Percentiles rank a stretch among this genome's conserved stretches.
Evolutionary conservation across 2,797 vertebrate species (phyloP).

Genomic region (Crocidura indochinensis): DNA sequence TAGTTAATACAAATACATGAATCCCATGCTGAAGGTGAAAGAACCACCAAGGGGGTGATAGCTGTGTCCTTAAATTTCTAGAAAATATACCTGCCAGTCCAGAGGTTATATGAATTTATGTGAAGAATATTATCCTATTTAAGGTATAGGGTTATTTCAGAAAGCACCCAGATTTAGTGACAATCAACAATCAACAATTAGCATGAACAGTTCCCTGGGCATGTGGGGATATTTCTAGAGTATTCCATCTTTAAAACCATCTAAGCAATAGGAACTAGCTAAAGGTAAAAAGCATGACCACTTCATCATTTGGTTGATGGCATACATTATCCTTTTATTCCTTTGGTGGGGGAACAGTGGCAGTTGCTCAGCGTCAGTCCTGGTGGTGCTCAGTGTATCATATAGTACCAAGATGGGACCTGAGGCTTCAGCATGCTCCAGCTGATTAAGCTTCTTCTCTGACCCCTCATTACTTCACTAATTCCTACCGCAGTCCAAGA

Average conservation of each 20-base stretch:
- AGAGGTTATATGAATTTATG: not conserved
- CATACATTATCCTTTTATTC: not conserved
- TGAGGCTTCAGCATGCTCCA: too few relatives aligned
- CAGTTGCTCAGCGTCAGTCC: too few relatives aligned
- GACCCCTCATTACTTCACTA: not conserved
- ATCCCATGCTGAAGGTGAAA: not conserved
- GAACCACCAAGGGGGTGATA: not conserved
- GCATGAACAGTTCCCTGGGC: not conserved
- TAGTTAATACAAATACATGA: not conserved
- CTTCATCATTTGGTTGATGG: not conserved
- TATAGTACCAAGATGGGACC: too few relatives aligned
- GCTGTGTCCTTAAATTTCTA: not conserved
- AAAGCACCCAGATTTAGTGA: not conserved
- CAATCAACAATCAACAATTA: not conserved
- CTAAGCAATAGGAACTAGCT: slow-evolving; percentile 30
- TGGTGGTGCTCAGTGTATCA: too few relatives aligned
- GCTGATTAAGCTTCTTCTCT: too few relatives aligned
- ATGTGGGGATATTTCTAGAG: slow-evolving; percentile 4
- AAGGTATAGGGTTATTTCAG: not conserved
- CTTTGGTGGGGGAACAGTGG: too few relatives aligned
- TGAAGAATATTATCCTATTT: not conserved
- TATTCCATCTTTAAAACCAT: not conserved
- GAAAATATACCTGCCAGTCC: not conserved
- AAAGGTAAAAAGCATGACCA: slow-evolving; percentile 4
- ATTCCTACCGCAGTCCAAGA: not conserved